A percentile compares a stretch with the other conserved stretches of the same genome.
These are phyloP conservation scores for Elaphurus davidianus DNA, from an alignment of 2,113 vertebrate genomes.

Conservation along the genomic window DNA sequence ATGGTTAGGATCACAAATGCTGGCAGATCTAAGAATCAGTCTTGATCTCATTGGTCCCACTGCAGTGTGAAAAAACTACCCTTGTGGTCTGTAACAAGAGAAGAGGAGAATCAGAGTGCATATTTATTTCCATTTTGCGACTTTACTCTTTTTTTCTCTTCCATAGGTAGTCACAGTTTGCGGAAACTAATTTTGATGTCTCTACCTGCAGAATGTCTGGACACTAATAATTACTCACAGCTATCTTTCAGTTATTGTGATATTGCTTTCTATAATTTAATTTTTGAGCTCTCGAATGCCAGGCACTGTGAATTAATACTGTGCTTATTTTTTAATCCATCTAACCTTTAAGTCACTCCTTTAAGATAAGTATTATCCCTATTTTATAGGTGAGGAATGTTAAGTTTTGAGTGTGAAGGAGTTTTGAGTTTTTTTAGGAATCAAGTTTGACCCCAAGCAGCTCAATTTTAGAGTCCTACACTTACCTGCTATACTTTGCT, in stretches of 20 bases:
- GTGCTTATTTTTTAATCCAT: not conserved
- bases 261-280: not conserved
- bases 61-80: constrained; percentile 9
- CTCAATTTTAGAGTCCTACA: not conserved
- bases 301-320: not conserved
- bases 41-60: not conserved
- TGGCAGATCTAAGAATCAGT: not conserved
- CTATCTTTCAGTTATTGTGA: not conserved
- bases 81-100: constrained; percentile 37
- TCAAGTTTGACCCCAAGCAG: not conserved
- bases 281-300: not conserved
- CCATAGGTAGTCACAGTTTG: not conserved
- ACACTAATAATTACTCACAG: not conserved
- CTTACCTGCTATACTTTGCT: not conserved
- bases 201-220: not conserved
- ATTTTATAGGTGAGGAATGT: not conserved
- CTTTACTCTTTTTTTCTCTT: not conserved
- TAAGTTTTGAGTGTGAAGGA: not conserved
- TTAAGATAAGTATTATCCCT: not conserved
- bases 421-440: not conserved
- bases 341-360: not conserved
- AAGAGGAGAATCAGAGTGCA: not conserved
- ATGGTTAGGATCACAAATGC: not conserved
- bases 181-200: not conserved
- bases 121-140: constrained; percentile 27